Conservation (phyloP, 2,888 invertebrate genomes). For the Hecatera dysodea region DNA sequence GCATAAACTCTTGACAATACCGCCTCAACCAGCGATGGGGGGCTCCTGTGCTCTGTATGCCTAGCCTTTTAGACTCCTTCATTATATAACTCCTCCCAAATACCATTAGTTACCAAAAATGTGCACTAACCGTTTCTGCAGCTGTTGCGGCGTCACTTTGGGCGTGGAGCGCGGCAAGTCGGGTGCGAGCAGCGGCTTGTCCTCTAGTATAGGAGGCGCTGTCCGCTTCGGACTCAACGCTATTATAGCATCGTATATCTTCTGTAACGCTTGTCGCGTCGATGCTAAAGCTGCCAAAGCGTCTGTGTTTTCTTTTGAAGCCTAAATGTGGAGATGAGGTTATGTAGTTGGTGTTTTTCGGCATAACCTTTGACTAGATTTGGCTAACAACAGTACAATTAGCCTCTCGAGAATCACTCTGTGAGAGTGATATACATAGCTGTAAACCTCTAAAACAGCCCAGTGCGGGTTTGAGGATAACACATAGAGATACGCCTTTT, state of each 20-base stretch:
- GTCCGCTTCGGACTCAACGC: slow-evolving; percentile 91
- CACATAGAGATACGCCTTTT: not conserved
- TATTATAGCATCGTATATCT: slow-evolving; percentile 92
- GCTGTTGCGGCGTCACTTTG: slow-evolving; percentile 85
- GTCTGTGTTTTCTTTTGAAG: slow-evolving; percentile 91
- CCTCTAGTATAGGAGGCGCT: slow-evolving; percentile 90
- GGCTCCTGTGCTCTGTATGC: not conserved
- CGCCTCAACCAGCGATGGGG: not conserved
- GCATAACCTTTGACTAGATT: not conserved
- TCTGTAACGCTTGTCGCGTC: slow-evolving; percentile 91
- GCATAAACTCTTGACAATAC: not conserved
- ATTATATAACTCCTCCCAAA: not conserved
- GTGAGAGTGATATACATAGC: too few species aligned
- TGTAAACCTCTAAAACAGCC: too few species aligned
- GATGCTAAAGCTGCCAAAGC: slow-evolving; percentile 91
- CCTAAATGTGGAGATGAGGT: slow-evolving; percentile 69
- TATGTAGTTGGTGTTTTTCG: slow-evolving; percentile 8
- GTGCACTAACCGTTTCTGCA: slow-evolving; percentile 85
- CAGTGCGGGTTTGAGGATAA: too few species aligned
- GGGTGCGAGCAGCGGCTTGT: slow-evolving; percentile 81
- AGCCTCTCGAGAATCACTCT: too few species aligned
- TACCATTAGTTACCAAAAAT: not conserved
- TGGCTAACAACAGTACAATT: not conserved
- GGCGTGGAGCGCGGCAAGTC: slow-evolving; percentile 80
- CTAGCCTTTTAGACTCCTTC: too few species aligned